phyloP scores from a whole-genome alignment of 2,888 invertebrate species.

The Pycnomerus fuliginosus region DNA sequence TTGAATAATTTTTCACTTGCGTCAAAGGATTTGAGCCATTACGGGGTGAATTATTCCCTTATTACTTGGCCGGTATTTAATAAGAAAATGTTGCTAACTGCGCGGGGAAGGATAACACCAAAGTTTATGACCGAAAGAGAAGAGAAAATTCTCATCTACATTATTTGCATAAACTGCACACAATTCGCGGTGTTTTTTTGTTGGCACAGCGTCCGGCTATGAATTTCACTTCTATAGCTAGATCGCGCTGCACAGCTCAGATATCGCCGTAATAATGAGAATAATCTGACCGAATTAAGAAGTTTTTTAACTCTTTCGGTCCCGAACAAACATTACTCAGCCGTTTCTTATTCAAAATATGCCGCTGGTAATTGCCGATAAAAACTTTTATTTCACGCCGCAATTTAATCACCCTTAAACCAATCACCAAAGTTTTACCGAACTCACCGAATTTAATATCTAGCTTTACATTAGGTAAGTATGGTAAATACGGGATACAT shows the following conservation, averaged over 20 bases:
- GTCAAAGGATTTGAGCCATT: conserved; percentile 5
- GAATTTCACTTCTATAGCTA: conserved; percentile 38
- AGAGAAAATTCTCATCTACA: conserved; percentile 55
- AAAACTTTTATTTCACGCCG: conserved; percentile 36
- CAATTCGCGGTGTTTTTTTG: conserved; percentile 45
- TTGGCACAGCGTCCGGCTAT: conserved; percentile 38
- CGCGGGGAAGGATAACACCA: conserved; percentile 49
- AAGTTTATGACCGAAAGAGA: conserved; percentile 49
- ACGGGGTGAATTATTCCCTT: conserved; percentile 34
- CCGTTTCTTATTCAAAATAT: conserved; percentile 41
- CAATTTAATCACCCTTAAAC: too few relatives aligned
- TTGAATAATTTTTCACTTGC: conserved; percentile 7
- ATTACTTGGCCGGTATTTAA: conserved; percentile 52
- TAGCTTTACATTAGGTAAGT: conserved; percentile 5
- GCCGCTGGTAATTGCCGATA: conserved; percentile 45
- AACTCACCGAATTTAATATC: too few relatives aligned
- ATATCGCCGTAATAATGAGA: conserved; percentile 53
- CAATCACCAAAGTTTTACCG: too few relatives aligned
- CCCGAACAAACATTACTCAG: conserved; percentile 40
- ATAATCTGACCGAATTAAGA: conserved; percentile 54
- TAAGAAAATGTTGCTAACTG: conserved; percentile 53
- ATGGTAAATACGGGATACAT: conserved; percentile 34
- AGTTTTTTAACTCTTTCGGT: conserved; percentile 47
- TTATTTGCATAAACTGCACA: conserved; percentile 56
- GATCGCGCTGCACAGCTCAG: conserved; percentile 45